Base-by-base conservation (phyloP, 2,888 invertebrate genomes). In the Pammene fasciana region DNA sequence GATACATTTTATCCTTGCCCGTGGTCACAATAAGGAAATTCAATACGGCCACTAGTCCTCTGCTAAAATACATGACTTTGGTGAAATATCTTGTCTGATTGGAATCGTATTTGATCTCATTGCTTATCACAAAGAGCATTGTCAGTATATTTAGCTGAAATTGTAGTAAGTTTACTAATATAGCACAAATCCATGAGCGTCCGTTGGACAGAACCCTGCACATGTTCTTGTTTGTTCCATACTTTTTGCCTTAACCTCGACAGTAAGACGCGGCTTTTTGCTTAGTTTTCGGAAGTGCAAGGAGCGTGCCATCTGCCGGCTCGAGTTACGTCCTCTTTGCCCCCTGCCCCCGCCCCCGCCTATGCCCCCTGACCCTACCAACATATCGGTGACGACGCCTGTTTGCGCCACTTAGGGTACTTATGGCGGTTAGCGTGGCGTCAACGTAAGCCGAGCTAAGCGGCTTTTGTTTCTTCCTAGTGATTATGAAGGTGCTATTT, bases 291-390 rank as follows among this genome's bases (percentile, higher is more conserved):
- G 90, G 91, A 91, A 91, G 91, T 90, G 86, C 82, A 82, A 81
- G 82, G 85, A 86, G 86, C 86, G 86, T 85, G 87, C 88, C 91
- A 90, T 89, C 84, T 91, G 91, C 72, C 75, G 85, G 76, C 72
- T 90, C 87, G 75, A 36, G 75, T 90, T 89, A 86, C 88, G 52
- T 34, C 61, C 67, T 64, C 65, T 55, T 46, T 60, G 46, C 60
- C 66, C 67, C 62, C 68, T 64, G 67, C 73, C 66, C 38, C 14
- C 36, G 79, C 77, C 77, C 67, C 67, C 79, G 78, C 77, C 67
- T 65, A 65, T 65, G 71, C 59, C 71, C 66, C 62, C 45, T 54
- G 71, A 56, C 71, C 70, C 62, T 10, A 62, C 26, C 26, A 26
- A 26, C 50, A 14, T 41, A 62, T 62, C 50, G 62, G 41, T 52